Base-by-base conservation (phyloP, 2,888 invertebrate genomes). In the Dicyrtoma fusca region DNA sequence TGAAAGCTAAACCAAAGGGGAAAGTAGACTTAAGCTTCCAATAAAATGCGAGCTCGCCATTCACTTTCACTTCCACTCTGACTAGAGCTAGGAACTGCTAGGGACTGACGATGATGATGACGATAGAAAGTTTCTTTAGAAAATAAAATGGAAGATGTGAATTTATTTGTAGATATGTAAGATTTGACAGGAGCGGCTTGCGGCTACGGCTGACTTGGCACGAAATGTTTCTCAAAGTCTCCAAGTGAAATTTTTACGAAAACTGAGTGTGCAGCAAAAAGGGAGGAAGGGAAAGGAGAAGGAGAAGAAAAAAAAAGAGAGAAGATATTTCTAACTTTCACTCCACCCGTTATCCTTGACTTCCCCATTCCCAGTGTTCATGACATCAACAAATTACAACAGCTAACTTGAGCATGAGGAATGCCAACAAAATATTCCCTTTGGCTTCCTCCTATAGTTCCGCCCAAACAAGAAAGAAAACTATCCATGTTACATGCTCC, bases 371-470 rank as follows among this genome's bases (percentile, higher is more conserved):
- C 57, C 62, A 51, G 69, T 74, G 68, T 66, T 71, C 71, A 63
- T 73, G 71, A 71, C 74, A 74, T 74, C 74, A 74, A 71, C 74
- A 74, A 74, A 74, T 74, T 74, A 74, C 73, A 34, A 71, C 66
- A 65, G 42, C 59, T 63, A 69, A 62, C 65, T 65, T 65, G 25
- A 64, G 71, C 34, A 71, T 71, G 70, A 66, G 61, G 70, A 69
- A 72, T 71, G 55, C 51, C 45, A 62, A 73, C 69, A 44, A 69
- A 73, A 73, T 69, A 73, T 69, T 73, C 63, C 69, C 63, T 63
- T 66, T 53, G 55, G 42, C 17, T 53, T 66, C 66, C 51, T 13
- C 49, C 19, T 34, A 34, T 34, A 34, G 34, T 3, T 34, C 34
- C 34, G 34, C 34, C 34, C 34, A 34, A 34, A 34, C 34, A 34